Conservation (phyloP, 2,888 invertebrate genomes). For the Orthosia incerta region DNA sequence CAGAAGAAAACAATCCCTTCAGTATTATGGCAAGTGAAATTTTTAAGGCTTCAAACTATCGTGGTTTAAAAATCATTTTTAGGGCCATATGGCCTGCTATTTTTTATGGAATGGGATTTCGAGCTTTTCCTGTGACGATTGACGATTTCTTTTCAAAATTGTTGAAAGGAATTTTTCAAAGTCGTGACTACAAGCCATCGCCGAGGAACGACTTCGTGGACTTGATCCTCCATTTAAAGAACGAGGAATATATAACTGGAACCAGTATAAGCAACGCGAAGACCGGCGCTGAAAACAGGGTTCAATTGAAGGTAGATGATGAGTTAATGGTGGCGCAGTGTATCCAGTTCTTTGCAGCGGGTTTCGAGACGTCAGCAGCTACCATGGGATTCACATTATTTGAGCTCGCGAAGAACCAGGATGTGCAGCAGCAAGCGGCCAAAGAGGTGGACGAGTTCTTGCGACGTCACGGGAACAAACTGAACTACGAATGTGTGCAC, state of each 20-base stretch:
- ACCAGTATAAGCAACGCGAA: slow-evolving; percentile 71
- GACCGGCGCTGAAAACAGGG: slow-evolving; percentile 62
- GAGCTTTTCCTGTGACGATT: slow-evolving; percentile 67
- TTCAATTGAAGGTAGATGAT: slow-evolving; percentile 74
- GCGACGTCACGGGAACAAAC: slow-evolving; percentile 62
- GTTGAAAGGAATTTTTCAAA: slow-evolving; percentile 70
- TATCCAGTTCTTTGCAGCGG: slow-evolving; percentile 84
- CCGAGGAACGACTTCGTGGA: slow-evolving; percentile 78
- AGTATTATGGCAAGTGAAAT: slow-evolving; percentile 67
- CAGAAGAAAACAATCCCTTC: slow-evolving; percentile 68
- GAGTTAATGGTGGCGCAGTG: slow-evolving; percentile 88
- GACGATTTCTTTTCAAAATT: slow-evolving; percentile 71
- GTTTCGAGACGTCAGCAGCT: slow-evolving; percentile 78
- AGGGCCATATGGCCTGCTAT: slow-evolving; percentile 75
- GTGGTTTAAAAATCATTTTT: slow-evolving; percentile 65
- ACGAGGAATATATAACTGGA: slow-evolving; percentile 69
- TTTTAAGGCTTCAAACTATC: slow-evolving; percentile 64
- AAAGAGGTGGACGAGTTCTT: slow-evolving; percentile 76
- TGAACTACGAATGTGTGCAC: slow-evolving; percentile 73
- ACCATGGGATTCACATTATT: slow-evolving; percentile 73
- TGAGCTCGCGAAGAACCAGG: slow-evolving; percentile 75
- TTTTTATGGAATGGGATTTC: slow-evolving; percentile 73
- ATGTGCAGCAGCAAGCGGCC: slow-evolving; percentile 67
- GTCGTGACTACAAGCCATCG: slow-evolving; percentile 68
- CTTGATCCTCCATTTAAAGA: slow-evolving; percentile 72